Evolutionary conservation across 2,113 vertebrate species (phyloP).

Genomic region (Cyrtonyx montezumae): DNA sequence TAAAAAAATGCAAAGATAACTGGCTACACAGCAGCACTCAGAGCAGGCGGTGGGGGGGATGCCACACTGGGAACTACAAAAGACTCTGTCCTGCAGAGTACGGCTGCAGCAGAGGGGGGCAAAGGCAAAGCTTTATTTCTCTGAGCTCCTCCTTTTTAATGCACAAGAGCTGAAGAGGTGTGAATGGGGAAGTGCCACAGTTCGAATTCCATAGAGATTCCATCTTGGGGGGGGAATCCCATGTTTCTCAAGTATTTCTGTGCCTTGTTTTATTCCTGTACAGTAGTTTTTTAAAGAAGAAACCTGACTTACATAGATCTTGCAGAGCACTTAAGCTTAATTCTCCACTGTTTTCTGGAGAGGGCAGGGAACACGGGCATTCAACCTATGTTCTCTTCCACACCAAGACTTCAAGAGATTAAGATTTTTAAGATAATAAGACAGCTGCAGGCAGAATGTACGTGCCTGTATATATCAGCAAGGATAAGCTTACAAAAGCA

Average conservation of each 20-base stretch:
- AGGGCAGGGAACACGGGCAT: not conserved
- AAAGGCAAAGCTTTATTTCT: conserved; percentile 29
- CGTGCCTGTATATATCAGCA: not conserved
- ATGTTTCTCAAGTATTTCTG: not conserved
- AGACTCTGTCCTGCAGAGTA: not conserved
- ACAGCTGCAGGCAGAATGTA: not conserved
- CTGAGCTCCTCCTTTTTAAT: conserved; percentile 11
- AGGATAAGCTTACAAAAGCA: not conserved
- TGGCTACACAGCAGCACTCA: not conserved
- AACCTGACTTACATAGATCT: not conserved
- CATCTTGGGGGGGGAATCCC: not conserved
- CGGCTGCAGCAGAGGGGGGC: not conserved
- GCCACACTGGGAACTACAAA: conserved; percentile 45
- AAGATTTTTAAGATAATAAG: not conserved
- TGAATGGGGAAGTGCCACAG: not conserved
- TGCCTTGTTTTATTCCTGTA: not conserved
- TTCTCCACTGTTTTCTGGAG: not conserved
- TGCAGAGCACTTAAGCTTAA: not conserved
- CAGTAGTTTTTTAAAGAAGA: not conserved
- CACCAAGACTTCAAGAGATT: not conserved
- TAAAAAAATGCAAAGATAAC: not conserved
- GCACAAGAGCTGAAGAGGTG: not conserved
- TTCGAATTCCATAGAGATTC: conserved; percentile 52
- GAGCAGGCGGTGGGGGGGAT: rapidly evolving
- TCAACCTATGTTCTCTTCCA: not conserved